Conservation (phyloP, 2,113 vertebrate genomes). For the Panurus biarmicus region DNA sequence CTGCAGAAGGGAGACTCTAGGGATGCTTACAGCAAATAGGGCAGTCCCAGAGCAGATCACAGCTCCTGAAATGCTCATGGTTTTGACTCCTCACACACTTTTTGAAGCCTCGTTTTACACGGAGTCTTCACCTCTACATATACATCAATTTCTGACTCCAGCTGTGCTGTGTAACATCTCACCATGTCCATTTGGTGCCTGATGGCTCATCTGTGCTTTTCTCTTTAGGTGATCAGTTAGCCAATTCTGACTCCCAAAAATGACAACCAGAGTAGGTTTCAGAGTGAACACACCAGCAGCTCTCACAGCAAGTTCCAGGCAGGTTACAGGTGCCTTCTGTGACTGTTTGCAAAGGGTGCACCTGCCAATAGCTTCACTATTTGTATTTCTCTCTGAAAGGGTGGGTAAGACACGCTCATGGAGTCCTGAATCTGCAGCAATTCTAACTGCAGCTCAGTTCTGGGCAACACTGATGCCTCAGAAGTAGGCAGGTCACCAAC, state of each 20-base stretch:
- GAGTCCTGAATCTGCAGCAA: neutral
- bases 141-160: neutral
- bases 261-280: neutral
- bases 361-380: neutral
- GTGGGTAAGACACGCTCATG: neutral
- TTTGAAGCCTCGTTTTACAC: neutral
- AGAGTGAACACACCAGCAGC: neutral
- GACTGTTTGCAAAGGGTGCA: neutral
- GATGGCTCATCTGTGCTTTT: neutral
- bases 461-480: neutral
- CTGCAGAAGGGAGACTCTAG: neutral
- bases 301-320: neutral
- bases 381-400: neutral
- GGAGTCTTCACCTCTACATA: neutral
- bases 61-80: neutral
- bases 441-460: neutral
- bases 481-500: neutral
- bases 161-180: neutral
- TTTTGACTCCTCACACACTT: neutral
- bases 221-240: neutral
- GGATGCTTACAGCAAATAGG: constrained; percentile 1
- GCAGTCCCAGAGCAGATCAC: neutral
- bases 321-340: neutral
- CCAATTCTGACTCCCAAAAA: neutral
- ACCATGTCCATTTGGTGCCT: neutral